Evolutionary conservation across 2,113 vertebrate species (phyloP).

Genomic region (Anguilla rostrata): DNA sequence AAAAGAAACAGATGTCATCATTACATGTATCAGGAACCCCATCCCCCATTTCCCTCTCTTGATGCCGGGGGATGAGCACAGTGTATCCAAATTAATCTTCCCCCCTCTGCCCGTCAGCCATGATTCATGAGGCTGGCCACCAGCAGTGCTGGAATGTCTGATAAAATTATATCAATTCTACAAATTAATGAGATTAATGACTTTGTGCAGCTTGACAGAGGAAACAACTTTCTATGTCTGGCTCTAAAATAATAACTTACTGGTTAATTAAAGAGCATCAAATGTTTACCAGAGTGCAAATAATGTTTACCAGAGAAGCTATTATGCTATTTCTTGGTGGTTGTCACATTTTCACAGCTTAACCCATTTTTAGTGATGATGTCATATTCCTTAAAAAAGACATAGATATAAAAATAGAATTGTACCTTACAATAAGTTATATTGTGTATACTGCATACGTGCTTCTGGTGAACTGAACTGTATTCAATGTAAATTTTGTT

Average conservation of each 20-base stretch:
- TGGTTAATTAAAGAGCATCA: conserved; percentile 98
- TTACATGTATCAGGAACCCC: conserved; percentile 49
- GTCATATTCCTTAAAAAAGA: too few species aligned
- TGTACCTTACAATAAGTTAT: too few species aligned
- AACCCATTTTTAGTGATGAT: neutral
- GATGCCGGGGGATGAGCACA: neutral
- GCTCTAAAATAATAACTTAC: conserved; percentile 91
- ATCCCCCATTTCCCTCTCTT: neutral
- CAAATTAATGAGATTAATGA: conserved; percentile 98
- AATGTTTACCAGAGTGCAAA: conserved; percentile 78
- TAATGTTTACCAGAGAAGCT: conserved; percentile 66
- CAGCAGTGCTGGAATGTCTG: conserved; percentile 90
- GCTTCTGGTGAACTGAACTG: too few species aligned
- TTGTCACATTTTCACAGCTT: neutral
- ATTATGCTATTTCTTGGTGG: conserved; percentile 79
- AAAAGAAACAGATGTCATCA: conserved; percentile 81
- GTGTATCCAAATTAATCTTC: conserved; percentile 51
- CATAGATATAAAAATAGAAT: too few species aligned
- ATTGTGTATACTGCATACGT: too few species aligned
- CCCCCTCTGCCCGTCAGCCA: conserved; percentile 54
- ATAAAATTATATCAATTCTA: conserved; percentile 99
- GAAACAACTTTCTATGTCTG: neutral
- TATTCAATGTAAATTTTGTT: too few species aligned
- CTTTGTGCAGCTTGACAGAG: conserved; percentile 69
- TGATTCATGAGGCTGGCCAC: conserved; percentile 83